Conservation (phyloP, 2,888 invertebrate genomes). For the Callinectes sapidus region DNA sequence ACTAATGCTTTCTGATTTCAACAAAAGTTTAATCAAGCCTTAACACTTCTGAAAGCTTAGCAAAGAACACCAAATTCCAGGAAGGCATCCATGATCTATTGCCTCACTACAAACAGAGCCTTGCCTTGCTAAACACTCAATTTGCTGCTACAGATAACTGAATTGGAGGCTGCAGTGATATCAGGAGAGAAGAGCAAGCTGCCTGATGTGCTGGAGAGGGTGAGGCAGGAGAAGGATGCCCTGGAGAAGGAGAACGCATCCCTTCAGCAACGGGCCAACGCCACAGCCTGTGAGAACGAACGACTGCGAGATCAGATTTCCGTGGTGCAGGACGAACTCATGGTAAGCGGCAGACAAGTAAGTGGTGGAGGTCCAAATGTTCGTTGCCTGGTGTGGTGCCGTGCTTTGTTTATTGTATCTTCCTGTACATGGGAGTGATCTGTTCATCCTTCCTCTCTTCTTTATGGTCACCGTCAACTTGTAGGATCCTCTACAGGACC, state of each 20-base stretch:
- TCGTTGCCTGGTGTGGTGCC: constrained; percentile 8
- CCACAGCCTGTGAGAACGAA: constrained; percentile 72
- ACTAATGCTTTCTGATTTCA: not conserved
- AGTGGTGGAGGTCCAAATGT: constrained; percentile 4
- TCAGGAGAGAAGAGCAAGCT: constrained; percentile 72
- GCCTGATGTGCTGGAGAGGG: constrained; percentile 74
- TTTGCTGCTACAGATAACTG: constrained; percentile 79
- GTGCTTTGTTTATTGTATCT: not conserved
- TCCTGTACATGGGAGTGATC: not conserved
- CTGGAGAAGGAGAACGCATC: constrained; percentile 83
- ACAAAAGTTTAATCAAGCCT: not conserved
- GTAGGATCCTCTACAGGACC: not conserved
- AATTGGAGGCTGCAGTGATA: constrained; percentile 78
- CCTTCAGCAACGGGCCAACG: constrained; percentile 81
- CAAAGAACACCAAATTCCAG: not conserved
- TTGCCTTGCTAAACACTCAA: not conserved
- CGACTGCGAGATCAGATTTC: constrained; percentile 70
- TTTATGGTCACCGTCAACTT: not conserved
- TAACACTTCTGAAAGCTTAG: not conserved
- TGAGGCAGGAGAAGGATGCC: constrained; percentile 83
- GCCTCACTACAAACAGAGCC: not conserved
- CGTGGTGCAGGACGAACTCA: constrained; percentile 74
- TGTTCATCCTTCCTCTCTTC: not conserved
- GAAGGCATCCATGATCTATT: not conserved
- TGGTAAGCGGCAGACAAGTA: constrained; percentile 76